phyloP scores from a whole-genome alignment of 2,888 invertebrate species.

The Lamellibrachia columna region DNA sequence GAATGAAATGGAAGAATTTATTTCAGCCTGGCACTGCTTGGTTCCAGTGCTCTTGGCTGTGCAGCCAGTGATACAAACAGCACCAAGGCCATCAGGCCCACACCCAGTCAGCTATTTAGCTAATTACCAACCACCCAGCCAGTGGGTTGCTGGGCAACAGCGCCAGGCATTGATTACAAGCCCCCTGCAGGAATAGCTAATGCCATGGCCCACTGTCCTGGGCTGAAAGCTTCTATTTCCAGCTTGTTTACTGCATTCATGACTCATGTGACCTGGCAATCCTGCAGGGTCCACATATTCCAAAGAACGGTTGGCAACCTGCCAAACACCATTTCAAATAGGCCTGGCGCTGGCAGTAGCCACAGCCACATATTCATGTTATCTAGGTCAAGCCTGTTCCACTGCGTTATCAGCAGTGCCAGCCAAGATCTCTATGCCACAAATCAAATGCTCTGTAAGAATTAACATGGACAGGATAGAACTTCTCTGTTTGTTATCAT shows the following conservation, averaged over 20 bases:
- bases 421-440: neutral
- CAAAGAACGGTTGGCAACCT: constrained; percentile 5
- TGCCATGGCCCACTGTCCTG: neutral
- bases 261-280: neutral
- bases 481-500: neutral
- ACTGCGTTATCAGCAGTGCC: neutral
- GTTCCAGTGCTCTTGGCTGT: neutral
- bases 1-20: constrained; percentile 16
- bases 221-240: neutral
- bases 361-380: neutral
- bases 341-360: neutral
- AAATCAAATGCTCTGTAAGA: neutral
- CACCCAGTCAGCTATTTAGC: neutral
- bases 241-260: neutral
- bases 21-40: neutral
- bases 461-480: neutral
- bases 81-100: neutral
- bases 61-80: neutral
- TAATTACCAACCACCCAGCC: constrained; percentile 6
- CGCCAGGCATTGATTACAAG: constrained; percentile 1
- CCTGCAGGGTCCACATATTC: constrained; percentile 16
- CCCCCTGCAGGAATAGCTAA: neutral
- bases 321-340: constrained; percentile 10
- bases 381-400: neutral
- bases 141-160: neutral